These are phyloP conservation scores for Argynnis bischoffii DNA, from an alignment of 2,888 invertebrate species.

Conservation along the genomic window DNA sequence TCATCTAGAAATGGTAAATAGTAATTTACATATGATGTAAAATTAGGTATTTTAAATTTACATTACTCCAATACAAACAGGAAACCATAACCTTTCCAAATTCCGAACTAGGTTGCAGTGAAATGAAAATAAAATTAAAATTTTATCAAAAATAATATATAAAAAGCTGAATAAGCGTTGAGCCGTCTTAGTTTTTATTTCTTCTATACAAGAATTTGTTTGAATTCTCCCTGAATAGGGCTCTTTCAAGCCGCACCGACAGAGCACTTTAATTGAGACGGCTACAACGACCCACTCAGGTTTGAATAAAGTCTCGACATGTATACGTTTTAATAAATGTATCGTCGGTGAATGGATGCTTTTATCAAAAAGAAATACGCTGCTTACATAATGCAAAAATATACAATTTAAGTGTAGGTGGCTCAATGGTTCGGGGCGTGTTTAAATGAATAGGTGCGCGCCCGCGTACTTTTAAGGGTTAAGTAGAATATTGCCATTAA, in stretches of 20 bases:
- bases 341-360: constrained; percentile 74
- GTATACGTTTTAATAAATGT: constrained; percentile 80
- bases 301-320: constrained; percentile 56
- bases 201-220: constrained; percentile 45
- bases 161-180: constrained; percentile 36
- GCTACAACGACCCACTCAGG: constrained; percentile 72
- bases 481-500: constrained; percentile 55
- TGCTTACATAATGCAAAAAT: constrained; percentile 68
- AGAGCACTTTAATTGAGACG: constrained; percentile 55
- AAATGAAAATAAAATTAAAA: constrained; percentile 31
- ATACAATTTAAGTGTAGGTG: constrained; percentile 76
- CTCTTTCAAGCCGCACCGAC: constrained; percentile 47
- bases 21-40: background rate
- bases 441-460: constrained; percentile 59
- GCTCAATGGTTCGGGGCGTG: constrained; percentile 57
- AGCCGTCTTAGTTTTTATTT: constrained; percentile 45
- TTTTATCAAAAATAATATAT: constrained; percentile 35
- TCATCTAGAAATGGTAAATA: constrained; percentile 14
- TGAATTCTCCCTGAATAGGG: constrained; percentile 50
- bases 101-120: constrained; percentile 23
- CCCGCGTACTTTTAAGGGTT: constrained; percentile 58
- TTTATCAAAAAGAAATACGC: constrained; percentile 69
- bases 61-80: background rate
- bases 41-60: background rate
- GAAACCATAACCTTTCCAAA: background rate